Evolutionary conservation across 1,140 invertebrate genomes (phyloP).

Genomic region (Drosophila bipectinata): DNA sequence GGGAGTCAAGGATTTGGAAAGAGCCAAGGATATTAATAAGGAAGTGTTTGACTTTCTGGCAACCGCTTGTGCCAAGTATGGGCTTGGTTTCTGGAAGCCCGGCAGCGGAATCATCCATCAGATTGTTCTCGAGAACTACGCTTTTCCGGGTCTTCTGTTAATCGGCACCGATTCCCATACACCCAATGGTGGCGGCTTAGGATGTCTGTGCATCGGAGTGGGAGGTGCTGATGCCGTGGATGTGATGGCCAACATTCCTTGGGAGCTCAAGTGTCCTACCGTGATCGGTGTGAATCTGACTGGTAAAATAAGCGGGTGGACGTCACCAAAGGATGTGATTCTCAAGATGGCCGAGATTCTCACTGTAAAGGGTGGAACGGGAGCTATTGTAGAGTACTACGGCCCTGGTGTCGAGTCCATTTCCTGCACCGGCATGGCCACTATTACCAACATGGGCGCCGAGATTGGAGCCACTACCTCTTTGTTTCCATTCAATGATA

Average conservation of each 20-base stretch:
- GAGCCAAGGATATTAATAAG: slow-evolving; percentile 97
- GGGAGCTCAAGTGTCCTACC: slow-evolving; percentile 99
- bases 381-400: slow-evolving; percentile 99
- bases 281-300: slow-evolving; percentile 99
- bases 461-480: slow-evolving; percentile 99
- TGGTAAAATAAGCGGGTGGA: slow-evolving; percentile 98
- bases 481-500: slow-evolving; percentile 97
- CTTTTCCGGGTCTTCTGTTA: slow-evolving; percentile 98
- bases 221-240: slow-evolving; percentile 99
- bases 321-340: slow-evolving; percentile 98
- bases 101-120: slow-evolving; percentile 99
- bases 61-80: slow-evolving; percentile 97
- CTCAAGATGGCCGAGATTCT: slow-evolving; percentile 94
- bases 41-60: slow-evolving; percentile 99
- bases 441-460: slow-evolving; percentile 99
- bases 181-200: slow-evolving; percentile 98
- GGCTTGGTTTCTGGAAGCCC: slow-evolving; percentile 99
- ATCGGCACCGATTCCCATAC: slow-evolving; percentile 99
- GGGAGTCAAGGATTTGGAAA: slow-evolving; percentile 93
- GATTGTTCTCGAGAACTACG: slow-evolving; percentile 99
- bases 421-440: slow-evolving; percentile 99
- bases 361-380: slow-evolving; percentile 98
- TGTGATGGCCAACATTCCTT: slow-evolving; percentile 99
- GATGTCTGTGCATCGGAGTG: slow-evolving; percentile 99
- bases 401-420: slow-evolving; percentile 97